Evolutionary conservation across 2,113 vertebrate species (phyloP).

Genomic region (Henicopernis longicauda): DNA sequence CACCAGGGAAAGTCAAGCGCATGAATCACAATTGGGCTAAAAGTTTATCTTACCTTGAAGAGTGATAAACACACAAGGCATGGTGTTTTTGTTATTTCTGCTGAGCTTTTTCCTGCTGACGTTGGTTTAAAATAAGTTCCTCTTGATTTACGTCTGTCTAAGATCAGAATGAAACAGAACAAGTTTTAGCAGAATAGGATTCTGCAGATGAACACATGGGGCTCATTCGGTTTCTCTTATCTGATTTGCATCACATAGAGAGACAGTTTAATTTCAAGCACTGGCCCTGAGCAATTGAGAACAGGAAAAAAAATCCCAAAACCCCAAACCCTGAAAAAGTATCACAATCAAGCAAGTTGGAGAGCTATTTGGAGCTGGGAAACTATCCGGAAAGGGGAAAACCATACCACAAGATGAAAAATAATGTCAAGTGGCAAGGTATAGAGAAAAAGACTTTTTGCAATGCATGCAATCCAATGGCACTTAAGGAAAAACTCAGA

Average conservation of each 20-base stretch:
- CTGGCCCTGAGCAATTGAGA: slow-evolving; percentile 8
- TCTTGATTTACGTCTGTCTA: slow-evolving; percentile 53
- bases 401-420: not conserved
- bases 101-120: slow-evolving; percentile 42
- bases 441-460: fast-evolving
- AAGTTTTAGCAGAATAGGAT: slow-evolving; percentile 21
- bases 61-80: not conserved
- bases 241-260: slow-evolving; percentile 46
- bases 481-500: not conserved
- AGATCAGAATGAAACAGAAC: not conserved
- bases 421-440: fast-evolving
- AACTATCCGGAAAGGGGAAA: not conserved
- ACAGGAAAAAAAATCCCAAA: not conserved
- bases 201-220: slow-evolving; percentile 22
- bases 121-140: slow-evolving; percentile 2
- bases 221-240: slow-evolving; percentile 41
- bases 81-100: not conserved
- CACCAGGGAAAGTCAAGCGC: not conserved
- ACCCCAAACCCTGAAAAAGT: not conserved
- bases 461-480: fast-evolving
- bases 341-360: not conserved
- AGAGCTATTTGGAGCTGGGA: not conserved
- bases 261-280: slow-evolving; percentile 31
- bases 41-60: not conserved
- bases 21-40: not conserved